Conservation (phyloP, 92 coral and sea anemone species). For the Hydrozoanthus gracilis region DNA sequence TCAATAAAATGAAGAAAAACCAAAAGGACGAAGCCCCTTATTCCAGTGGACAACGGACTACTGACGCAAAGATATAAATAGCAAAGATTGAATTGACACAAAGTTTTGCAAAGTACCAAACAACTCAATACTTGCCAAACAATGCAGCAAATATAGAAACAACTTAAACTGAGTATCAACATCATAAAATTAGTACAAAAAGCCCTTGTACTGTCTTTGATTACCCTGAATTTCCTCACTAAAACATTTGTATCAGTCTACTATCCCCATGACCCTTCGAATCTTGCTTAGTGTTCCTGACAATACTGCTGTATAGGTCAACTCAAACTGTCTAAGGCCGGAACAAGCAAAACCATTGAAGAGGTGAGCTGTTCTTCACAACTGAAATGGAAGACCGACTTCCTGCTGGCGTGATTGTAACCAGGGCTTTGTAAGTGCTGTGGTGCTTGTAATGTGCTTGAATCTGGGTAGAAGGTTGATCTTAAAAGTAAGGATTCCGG, state of each 20-base stretch:
- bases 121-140: constrained; percentile 61
- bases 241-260: constrained; percentile 46
- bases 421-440: no score
- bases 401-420: no score
- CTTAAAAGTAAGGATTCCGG: no score
- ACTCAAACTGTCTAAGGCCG: constrained; percentile 43
- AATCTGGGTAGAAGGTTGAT: no score
- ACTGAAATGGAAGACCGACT: no score
- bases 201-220: not conserved
- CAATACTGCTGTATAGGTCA: constrained; percentile 16
- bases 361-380: not conserved
- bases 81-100: not conserved
- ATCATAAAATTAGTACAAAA: constrained; percentile 35
- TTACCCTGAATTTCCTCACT: constrained; percentile 68
- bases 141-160: constrained; percentile 65
- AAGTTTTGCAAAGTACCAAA: constrained; percentile 67
- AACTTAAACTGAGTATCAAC: constrained; percentile 57
- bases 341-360: constrained; percentile 55
- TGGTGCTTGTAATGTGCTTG: no score
- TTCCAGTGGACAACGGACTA: no score
- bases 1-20: no score
- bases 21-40: no score
- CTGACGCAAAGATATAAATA: no score
- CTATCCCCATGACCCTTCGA: constrained; percentile 41
- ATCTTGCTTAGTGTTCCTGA: constrained; percentile 41